phyloP scores from a whole-genome alignment of 2,797 vertebrate species.

The Bucorvus abyssinicus region DNA sequence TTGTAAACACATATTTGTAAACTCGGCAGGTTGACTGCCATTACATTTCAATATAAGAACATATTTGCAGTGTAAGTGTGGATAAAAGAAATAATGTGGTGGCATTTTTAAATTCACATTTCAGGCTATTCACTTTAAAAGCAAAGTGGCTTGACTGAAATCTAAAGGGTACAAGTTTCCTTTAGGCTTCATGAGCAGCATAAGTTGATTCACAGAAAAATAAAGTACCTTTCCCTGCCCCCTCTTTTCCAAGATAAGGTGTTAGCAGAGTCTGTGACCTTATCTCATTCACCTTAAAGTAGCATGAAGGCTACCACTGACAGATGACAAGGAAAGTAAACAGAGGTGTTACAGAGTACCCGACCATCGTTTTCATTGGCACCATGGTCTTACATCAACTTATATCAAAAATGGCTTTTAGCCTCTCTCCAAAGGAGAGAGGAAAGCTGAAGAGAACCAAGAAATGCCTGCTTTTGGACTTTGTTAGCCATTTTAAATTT shows the following conservation, averaged over 20 bases:
- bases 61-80: neutral
- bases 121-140: neutral
- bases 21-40: neutral
- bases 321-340: neutral
- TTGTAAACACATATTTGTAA: neutral
- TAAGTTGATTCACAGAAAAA: neutral
- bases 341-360: neutral
- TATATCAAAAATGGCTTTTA: neutral
- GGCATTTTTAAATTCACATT: neutral
- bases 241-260: neutral
- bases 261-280: neutral
- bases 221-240: neutral
- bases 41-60: neutral
- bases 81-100: neutral
- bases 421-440: neutral
- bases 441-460: neutral
- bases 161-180: neutral
- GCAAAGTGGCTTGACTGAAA: neutral
- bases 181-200: neutral
- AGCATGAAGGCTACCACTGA: neutral
- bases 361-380: accelerated
- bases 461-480: neutral
- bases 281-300: neutral
- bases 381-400: neutral
- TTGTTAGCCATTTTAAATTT: neutral